A percentile compares a stretch with the other conserved stretches of the same genome.
These are phyloP conservation scores for Poeciliopsis retropinna DNA, from an alignment of 2,113 vertebrate species.

Conservation along the genomic window DNA sequence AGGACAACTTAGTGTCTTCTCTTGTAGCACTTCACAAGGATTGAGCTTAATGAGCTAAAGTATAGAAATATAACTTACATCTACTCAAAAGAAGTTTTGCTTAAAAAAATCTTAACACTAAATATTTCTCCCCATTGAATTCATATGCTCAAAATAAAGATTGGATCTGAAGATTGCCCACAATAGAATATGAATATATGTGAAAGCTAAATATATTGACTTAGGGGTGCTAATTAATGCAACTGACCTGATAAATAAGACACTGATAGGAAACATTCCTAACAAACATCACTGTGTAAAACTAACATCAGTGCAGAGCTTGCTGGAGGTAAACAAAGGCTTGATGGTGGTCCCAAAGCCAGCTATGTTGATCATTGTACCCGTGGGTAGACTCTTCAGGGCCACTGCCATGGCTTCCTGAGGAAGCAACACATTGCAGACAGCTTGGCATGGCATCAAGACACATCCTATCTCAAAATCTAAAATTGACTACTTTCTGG, in stretches of 20 bases:
- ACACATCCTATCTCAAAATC: neutral
- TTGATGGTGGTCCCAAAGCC: slow-evolving; percentile 81
- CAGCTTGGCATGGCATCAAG: neutral
- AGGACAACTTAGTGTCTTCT: neutral
- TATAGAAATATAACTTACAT: no score
- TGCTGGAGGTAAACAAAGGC: slow-evolving; percentile 88
- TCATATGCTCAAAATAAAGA: no score
- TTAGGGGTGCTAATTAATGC: neutral
- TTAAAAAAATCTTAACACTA: no score
- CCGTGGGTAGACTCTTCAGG: slow-evolving; percentile 89
- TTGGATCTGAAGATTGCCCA: no score
- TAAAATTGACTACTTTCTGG: neutral
- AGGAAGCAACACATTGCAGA: slow-evolving; percentile 16
- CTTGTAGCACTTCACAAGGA: no score
- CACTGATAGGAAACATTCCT: neutral
- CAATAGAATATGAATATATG: neutral
- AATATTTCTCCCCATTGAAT: no score
- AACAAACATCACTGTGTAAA: neutral
- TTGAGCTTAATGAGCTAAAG: no score
- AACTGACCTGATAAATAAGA: neutral
- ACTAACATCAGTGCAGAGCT: slow-evolving; percentile 87
- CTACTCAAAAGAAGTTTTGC: no score
- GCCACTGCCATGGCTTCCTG: slow-evolving; percentile 92
- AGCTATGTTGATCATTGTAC: slow-evolving; percentile 88
- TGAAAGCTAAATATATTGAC: neutral